A percentile compares a stretch with the other conserved stretches of the same genome.
Evolutionary conservation across 2,113 vertebrate species (phyloP).

Genomic region (Cygnus atratus): DNA sequence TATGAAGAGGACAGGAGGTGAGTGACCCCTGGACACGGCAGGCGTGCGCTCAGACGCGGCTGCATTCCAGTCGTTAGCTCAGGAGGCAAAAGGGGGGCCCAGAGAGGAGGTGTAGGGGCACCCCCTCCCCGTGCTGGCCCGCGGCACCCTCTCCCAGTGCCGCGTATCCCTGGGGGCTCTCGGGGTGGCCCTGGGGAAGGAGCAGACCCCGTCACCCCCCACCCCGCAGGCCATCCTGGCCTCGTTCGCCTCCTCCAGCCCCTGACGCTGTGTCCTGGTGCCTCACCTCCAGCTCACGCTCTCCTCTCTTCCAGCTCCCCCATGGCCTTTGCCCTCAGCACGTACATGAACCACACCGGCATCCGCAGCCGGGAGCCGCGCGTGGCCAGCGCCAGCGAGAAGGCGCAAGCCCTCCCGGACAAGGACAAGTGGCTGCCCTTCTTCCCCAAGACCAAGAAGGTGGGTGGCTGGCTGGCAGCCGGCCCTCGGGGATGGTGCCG

Average conservation of each 20-base stretch:
- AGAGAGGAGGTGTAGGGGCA: background rate
- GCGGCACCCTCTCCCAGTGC: background rate
- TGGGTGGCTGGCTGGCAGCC: conserved; percentile 2
- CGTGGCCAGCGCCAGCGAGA: conserved; percentile 69
- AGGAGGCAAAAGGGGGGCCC: background rate
- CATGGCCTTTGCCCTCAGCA: conserved; percentile 86
- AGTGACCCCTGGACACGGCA: background rate
- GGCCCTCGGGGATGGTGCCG: background rate
- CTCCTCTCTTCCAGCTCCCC: conserved; percentile 75
- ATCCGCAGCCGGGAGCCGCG: conserved; percentile 86
- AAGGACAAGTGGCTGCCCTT: conserved; percentile 93
- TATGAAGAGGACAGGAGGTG: conserved; percentile 85
- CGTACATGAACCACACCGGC: conserved; percentile 87
- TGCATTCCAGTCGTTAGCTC: background rate
- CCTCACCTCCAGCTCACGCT: background rate
- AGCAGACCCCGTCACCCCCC: no score
- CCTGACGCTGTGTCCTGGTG: no score
- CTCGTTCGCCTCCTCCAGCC: background rate
- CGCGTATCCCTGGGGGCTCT: fast-evolving
- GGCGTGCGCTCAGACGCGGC: fast-evolving
- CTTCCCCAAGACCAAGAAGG: conserved; percentile 93
- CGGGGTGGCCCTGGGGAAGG: background rate
- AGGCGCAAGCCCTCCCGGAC: conserved; percentile 77
- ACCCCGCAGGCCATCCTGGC: fast-evolving
- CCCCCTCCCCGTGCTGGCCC: background rate